Percentiles rank a stretch among this genome's conserved stretches.
Conservation (phyloP, 30 jellyfish, hydroid and myxozoan genomes). For the Phacellophora camtschatica region DNA sequence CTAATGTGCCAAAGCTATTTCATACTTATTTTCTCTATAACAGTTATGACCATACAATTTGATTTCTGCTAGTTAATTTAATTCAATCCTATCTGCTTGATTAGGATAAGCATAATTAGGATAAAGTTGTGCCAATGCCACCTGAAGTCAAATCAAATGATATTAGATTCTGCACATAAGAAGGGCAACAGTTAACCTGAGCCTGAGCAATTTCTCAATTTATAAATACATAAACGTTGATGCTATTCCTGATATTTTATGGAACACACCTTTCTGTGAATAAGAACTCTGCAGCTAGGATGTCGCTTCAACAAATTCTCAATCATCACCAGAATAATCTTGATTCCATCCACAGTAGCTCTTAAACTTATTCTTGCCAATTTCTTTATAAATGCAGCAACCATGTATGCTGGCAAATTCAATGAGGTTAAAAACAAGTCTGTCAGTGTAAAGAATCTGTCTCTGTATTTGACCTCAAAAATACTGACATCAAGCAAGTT, state of each 20-base stretch:
- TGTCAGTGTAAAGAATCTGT: constrained; percentile 65
- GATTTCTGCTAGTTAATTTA: too few species aligned
- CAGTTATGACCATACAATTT: too few species aligned
- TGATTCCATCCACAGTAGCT: constrained; percentile 73
- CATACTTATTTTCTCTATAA: too few species aligned
- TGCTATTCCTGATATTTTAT: not conserved
- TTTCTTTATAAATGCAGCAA: constrained; percentile 87
- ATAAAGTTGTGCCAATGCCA: too few species aligned
- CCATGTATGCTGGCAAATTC: constrained; percentile 93
- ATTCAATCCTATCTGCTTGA: too few species aligned
- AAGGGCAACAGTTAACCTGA: too few species aligned
- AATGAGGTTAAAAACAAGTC: constrained; percentile 89
- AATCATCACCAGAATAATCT: constrained; percentile 57
- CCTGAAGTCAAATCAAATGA: too few species aligned
- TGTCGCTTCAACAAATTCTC: constrained; percentile 81
- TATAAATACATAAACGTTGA: not conserved
- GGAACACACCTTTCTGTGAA: constrained; percentile 66
- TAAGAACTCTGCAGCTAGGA: constrained; percentile 83
- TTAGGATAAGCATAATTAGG: too few species aligned
- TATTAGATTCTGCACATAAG: too few species aligned
- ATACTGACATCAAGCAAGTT: constrained; percentile 51
- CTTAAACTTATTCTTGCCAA: constrained; percentile 78
- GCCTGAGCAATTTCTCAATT: not conserved
- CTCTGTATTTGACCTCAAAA: constrained; percentile 57
- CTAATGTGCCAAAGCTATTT: too few species aligned